Percentiles rank a stretch among this genome's conserved stretches.
Evolutionary conservation across 64 coral and sea anemone genomes (phyloP).

Genomic region (Orbicella faveolata): DNA sequence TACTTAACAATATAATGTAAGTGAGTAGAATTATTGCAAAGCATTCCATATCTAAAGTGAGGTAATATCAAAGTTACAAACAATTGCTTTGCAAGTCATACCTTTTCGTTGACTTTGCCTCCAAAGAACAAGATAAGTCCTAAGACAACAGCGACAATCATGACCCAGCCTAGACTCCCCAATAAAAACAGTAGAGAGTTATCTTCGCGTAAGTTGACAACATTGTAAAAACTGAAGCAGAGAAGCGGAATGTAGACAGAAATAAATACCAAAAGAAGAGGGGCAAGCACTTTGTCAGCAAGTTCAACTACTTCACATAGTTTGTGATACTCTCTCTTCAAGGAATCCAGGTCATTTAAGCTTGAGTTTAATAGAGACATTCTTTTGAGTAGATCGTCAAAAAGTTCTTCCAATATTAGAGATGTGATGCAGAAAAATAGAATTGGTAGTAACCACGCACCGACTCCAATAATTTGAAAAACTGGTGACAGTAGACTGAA

Average conservation of each 20-base stretch:
- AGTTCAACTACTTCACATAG: background rate
- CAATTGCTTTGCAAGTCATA: background rate
- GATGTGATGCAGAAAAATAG: background rate
- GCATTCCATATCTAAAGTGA: background rate
- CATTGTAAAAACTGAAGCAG: background rate
- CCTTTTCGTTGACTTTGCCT: slow-evolving; percentile 20
- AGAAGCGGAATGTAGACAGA: background rate
- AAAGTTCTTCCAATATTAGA: background rate
- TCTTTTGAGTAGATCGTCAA: background rate
- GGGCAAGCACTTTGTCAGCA: background rate
- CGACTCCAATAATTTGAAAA: background rate
- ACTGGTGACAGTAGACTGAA: background rate
- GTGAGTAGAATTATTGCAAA: background rate
- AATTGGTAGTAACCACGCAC: background rate
- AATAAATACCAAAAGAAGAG: background rate
- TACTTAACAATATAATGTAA: background rate
- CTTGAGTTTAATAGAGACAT: background rate
- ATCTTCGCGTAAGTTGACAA: background rate
- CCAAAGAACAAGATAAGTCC: background rate
- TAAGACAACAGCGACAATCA: background rate
- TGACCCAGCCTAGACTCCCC: background rate
- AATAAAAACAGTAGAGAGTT: background rate
- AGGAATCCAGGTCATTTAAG: background rate
- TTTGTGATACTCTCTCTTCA: background rate
- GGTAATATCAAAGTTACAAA: background rate